These are phyloP conservation scores for Tetropium fuscum DNA, from an alignment of 2,888 invertebrate genomes.

Conservation along the genomic window DNA sequence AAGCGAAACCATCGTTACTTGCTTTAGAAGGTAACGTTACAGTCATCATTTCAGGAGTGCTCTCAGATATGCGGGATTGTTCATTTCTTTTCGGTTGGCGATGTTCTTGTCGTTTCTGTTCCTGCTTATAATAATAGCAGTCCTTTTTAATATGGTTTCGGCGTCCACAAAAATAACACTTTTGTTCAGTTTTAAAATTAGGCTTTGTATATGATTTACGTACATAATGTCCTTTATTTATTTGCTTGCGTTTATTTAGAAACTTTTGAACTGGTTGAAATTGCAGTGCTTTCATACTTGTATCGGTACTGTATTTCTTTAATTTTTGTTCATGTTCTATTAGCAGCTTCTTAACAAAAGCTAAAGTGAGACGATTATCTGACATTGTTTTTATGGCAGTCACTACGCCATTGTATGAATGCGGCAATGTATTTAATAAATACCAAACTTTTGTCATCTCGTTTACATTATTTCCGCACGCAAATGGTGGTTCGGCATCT, in stretches of 20 bases:
- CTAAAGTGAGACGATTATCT: slow-evolving; percentile 53
- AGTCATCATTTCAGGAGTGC: slow-evolving; percentile 6
- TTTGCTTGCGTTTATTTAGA: neutral
- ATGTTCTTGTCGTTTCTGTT: slow-evolving; percentile 17
- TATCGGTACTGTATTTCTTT: slow-evolving; percentile 6
- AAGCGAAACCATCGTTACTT: neutral
- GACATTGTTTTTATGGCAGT: slow-evolving; percentile 59
- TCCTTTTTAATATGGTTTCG: slow-evolving; percentile 50
- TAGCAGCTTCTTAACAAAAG: slow-evolving; percentile 55
- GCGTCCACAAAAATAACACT: slow-evolving; percentile 54
- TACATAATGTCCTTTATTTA: slow-evolving; percentile 1
- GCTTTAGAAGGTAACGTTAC: slow-evolving; percentile 5
- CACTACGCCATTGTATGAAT: slow-evolving; percentile 51
- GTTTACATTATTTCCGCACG: too few species aligned
- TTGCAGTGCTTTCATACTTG: slow-evolving; percentile 16
- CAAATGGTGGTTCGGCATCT: slow-evolving; percentile 12
- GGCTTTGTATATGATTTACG: slow-evolving; percentile 29
- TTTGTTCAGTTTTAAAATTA: slow-evolving; percentile 21
- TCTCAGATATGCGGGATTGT: neutral
- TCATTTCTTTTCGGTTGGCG: neutral
- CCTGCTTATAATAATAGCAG: slow-evolving; percentile 37
- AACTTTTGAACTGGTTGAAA: slow-evolving; percentile 32
- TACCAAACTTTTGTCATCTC: too few species aligned
- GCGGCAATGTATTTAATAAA: too few species aligned
- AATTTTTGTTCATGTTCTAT: slow-evolving; percentile 44